Evolutionary conservation across 1,140 invertebrate genomes (phyloP).

Genomic region (Oscheius sp.): DNA sequence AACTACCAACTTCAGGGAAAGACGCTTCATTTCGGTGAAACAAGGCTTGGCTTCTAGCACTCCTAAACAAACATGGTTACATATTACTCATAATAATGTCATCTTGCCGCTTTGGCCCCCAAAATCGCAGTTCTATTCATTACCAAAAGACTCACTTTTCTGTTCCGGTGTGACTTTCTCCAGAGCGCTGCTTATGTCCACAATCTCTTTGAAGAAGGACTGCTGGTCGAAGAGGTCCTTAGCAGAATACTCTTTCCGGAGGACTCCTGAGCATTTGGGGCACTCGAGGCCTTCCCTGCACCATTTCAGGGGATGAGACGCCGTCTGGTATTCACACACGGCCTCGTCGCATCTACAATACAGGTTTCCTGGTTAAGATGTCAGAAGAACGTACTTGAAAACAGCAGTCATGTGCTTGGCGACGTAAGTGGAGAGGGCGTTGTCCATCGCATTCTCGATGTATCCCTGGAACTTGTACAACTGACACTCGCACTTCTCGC

Average conservation of each 20-base stretch:
- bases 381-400: conserved; percentile 15
- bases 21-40: not conserved
- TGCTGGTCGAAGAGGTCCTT: conserved; percentile 41
- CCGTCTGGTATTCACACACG: conserved; percentile 29
- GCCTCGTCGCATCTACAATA: conserved; percentile 36
- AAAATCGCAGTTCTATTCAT: not conserved
- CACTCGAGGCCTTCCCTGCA: conserved; percentile 35
- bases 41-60: not conserved
- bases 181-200: conserved; percentile 27
- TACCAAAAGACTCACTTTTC: conserved; percentile 25
- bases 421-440: conserved; percentile 1
- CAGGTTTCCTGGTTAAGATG: not conserved
- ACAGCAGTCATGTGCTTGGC: conserved; percentile 3
- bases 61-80: too few relatives aligned
- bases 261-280: conserved; percentile 11
- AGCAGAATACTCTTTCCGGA: conserved; percentile 27
- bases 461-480: not conserved
- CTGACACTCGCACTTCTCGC: conserved; percentile 15
- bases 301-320: conserved; percentile 18
- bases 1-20: not conserved
- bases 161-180: conserved; percentile 21
- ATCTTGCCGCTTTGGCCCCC: too few relatives aligned
- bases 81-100: too few relatives aligned
- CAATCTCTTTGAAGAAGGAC: conserved; percentile 24
- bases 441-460: conserved; percentile 18